Conservation (phyloP, 2,888 invertebrate species). For the Caenorhabditis sulstoni region DNA sequence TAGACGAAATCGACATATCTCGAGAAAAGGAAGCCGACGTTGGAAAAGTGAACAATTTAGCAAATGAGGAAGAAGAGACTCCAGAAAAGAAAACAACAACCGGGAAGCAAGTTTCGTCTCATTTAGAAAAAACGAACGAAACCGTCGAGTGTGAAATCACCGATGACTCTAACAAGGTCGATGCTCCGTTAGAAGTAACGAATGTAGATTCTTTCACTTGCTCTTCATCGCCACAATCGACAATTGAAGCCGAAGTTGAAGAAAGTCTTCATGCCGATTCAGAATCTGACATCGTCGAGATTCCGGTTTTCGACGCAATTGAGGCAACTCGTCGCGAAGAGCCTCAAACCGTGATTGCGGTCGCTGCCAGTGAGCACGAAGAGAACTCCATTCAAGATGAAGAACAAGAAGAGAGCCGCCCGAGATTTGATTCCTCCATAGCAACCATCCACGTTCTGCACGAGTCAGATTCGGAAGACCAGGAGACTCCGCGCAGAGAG, state of each 20-base stretch:
- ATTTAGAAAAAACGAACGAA: too few relatives aligned
- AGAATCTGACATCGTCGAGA: not conserved
- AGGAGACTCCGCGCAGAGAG: conserved; percentile 45
- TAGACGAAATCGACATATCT: not conserved
- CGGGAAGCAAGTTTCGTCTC: too few relatives aligned
- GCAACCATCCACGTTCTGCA: conserved; percentile 65
- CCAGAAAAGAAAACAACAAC: not conserved
- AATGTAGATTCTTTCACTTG: too few relatives aligned
- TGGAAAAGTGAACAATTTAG: not conserved
- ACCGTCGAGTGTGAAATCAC: too few relatives aligned
- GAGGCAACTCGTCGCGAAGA: not conserved
- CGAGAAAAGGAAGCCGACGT: conserved; percentile 1
- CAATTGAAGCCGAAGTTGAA: not conserved
- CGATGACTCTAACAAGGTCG: too few relatives aligned
- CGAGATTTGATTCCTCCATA: conserved; percentile 55
- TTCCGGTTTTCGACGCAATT: not conserved
- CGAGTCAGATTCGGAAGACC: conserved; percentile 59
- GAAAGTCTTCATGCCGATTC: not conserved
- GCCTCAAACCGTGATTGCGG: not conserved
- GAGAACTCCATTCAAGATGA: conserved; percentile 6
- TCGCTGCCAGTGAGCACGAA: conserved; percentile 3
- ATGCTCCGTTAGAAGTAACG: too few relatives aligned
- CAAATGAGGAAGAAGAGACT: conserved; percentile 13
- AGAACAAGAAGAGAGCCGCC: conserved; percentile 19
- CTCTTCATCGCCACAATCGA: too few relatives aligned